Conservation (phyloP, 2,797 vertebrate genomes). For the Lindbergichthys nudifrons region DNA sequence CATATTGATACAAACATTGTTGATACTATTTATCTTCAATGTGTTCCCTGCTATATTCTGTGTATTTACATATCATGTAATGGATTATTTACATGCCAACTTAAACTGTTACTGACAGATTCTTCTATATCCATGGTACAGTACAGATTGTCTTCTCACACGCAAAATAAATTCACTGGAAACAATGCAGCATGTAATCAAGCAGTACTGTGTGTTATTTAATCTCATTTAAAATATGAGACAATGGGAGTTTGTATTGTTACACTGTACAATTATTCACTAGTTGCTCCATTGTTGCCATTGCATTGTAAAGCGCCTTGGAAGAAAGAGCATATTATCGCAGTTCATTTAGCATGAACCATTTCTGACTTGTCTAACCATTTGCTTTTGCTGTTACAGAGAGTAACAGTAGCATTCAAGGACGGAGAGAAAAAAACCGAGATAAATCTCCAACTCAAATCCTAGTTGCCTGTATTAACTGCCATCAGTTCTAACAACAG, state of each 20-base stretch:
- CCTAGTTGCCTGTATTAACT: slow-evolving; percentile 30
- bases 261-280: not conserved
- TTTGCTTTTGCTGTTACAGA: not conserved
- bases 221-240: not conserved
- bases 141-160: not conserved
- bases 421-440: slow-evolving; percentile 3
- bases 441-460: slow-evolving; percentile 1
- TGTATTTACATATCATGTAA: not conserved
- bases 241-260: not conserved
- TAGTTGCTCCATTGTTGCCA: not conserved
- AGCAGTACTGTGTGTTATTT: not conserved
- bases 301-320: not conserved
- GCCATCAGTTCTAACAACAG: slow-evolving; percentile 34
- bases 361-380: not conserved
- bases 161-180: not conserved
- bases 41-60: not conserved
- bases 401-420: not conserved
- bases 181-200: not conserved
- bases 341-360: not conserved
- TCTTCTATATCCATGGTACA: not conserved
- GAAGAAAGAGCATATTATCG: not conserved
- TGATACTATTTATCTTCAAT: not conserved
- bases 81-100: not conserved
- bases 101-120: not conserved
- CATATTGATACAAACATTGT: not conserved